Base-by-base conservation (phyloP, 1,140 invertebrate species). In the Fragariocoptes setiger region DNA sequence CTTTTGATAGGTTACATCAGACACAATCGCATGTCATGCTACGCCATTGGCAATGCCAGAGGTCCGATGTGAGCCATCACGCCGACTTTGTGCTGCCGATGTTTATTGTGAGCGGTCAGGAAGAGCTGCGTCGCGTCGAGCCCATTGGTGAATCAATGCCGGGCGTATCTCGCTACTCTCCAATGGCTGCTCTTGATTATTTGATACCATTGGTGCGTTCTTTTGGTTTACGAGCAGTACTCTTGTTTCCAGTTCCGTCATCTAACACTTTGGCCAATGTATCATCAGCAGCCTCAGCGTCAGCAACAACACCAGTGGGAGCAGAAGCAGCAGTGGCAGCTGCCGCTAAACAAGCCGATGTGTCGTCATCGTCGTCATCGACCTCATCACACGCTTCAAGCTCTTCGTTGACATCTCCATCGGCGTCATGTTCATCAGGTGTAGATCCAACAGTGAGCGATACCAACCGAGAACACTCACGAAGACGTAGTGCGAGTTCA, bases 161-260 rank as follows among this genome's bases (percentile, higher is more conserved):
- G 13, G 31, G 39, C 14, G 39, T 42, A 14, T 21, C 20, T 18
- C 39, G 42, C 14, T 38, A 39, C 20, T 40, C 40, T 2, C 14
- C 21, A 14, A 40, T 19, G 21, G 8, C 13, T 19, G 19, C 31
- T 4, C 36, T 47, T 15, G 42, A 46, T 16, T 47, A 40, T 41
- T 15, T 47, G 14, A 2, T 15, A 13, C 35, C 40, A 35, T 21
- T 47, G 16, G 44, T 47, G 5, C 12, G 25, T 17, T 14, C 21
- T 22, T 35, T 21, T 1, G 20, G 22, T 14, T 41, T 47, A 12
- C 18, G 19, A 31, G 38, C 46, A n/a, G 35, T 47, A 4, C 37
- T 47, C 12, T 21, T 47, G 19, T 47, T 47, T 41, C 46, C 46
- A 14, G 46, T 41, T n/a, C 5, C 44, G 25, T 8, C n/a, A n/a